These are phyloP conservation scores for Gobiocypris rarus DNA, from an alignment of 2,113 vertebrate species.

Conservation along the genomic window DNA sequence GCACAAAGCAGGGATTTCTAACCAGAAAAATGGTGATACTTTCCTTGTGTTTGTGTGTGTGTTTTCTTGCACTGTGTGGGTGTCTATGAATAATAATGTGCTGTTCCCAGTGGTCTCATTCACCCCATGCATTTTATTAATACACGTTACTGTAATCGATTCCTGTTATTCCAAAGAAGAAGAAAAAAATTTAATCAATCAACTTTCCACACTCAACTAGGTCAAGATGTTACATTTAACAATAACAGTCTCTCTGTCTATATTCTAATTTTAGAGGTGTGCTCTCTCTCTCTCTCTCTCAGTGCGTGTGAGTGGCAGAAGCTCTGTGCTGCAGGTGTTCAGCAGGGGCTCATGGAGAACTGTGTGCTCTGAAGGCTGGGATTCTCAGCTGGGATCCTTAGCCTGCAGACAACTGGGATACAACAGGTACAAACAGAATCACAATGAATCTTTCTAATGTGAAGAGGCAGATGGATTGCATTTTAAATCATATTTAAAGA, in stretches of 20 bases:
- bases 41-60: too few species aligned
- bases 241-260: too few species aligned
- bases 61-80: too few species aligned
- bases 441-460: not conserved
- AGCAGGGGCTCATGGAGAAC: conserved; percentile 58
- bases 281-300: conserved; percentile 30
- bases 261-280: too few species aligned
- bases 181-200: not conserved
- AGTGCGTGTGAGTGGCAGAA: conserved; percentile 63
- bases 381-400: conserved; percentile 46
- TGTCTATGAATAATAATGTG: too few species aligned
- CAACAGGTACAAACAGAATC: conserved; percentile 52
- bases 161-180: not conserved
- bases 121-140: not conserved
- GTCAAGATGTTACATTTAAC: too few species aligned
- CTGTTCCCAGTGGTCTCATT: too few species aligned
- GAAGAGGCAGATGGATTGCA: not conserved
- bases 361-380: conserved; percentile 62
- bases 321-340: conserved; percentile 60
- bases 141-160: not conserved
- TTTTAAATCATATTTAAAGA: not conserved
- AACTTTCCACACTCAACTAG: not conserved
- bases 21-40: too few species aligned
- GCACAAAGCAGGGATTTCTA: too few species aligned
- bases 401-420: conserved; percentile 66